These are phyloP conservation scores for Cryptoprocta ferox DNA, from an alignment of 2,797 vertebrate genomes.

Conservation along the genomic window DNA sequence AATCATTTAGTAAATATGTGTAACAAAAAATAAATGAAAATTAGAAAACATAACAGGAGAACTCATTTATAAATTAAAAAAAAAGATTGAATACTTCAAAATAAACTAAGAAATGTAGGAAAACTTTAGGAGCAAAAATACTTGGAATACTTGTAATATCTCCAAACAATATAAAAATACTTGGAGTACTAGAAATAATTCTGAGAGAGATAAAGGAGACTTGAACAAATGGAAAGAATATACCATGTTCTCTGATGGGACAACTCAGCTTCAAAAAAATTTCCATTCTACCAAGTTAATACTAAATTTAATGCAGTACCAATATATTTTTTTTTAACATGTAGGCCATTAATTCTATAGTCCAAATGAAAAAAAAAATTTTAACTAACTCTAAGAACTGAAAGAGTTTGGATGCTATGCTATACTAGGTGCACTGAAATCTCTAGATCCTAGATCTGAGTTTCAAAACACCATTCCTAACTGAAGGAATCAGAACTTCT, in stretches of 20 bases:
- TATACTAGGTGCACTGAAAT: not conserved
- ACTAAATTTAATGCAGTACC: not conserved
- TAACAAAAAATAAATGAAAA: not conserved
- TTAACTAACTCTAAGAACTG: not conserved
- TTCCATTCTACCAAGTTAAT: not conserved
- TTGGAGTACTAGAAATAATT: not conserved
- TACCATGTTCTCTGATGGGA: not conserved
- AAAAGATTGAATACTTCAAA: not conserved
- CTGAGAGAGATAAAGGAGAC: not conserved
- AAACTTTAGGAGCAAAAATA: not conserved
- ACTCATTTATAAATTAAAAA: not conserved
- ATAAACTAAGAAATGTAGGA: not conserved
- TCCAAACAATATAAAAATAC: not conserved
- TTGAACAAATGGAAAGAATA: not conserved
- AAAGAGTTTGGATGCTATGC: not conserved
- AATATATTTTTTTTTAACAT: not conserved
- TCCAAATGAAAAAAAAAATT: not conserved
- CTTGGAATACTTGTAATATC: not conserved
- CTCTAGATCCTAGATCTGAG: not conserved
- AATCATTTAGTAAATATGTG: not conserved
- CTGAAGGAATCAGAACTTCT: not conserved
- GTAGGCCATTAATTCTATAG: not conserved
- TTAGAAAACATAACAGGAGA: not conserved
- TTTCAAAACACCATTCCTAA: not conserved
- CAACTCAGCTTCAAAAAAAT: not conserved